Percentiles rank a stretch among this genome's conserved stretches.
These are phyloP conservation scores for Galagoides demidoff DNA, from an alignment of 2,797 vertebrate species.

Conservation along the genomic window DNA sequence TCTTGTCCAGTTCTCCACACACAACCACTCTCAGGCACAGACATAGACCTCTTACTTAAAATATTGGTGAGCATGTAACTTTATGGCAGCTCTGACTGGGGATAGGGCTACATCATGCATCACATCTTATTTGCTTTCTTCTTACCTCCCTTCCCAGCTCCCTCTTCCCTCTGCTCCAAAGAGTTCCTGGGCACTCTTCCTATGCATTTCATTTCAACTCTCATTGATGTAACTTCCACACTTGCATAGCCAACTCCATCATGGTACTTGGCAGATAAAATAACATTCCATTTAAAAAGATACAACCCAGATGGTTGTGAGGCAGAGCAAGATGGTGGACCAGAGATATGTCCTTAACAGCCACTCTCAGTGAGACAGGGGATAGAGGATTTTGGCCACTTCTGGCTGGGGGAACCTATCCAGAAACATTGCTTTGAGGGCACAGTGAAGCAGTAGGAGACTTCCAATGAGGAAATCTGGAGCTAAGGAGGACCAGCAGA, in stretches of 20 bases:
- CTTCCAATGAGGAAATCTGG: too few species aligned
- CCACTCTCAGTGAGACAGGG: too few species aligned
- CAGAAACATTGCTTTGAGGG: too few species aligned
- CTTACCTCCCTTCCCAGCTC: neutral
- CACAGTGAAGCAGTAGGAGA: too few species aligned
- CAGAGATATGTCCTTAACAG: too few species aligned
- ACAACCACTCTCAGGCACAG: neutral
- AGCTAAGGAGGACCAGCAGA: too few species aligned
- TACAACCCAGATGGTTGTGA: neutral
- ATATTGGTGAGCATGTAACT: neutral
- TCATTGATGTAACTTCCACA: neutral
- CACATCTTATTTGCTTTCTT: neutral
- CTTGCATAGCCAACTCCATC: neutral
- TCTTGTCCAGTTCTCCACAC: neutral
- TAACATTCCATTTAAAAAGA: conserved; percentile 26
- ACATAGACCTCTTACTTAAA: neutral
- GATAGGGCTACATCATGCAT: neutral
- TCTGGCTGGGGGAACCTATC: too few species aligned
- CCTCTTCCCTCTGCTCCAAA: neutral
- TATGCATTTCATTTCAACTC: neutral
- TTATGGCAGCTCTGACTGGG: neutral
- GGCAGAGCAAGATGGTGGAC: too few species aligned
- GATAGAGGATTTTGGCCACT: too few species aligned
- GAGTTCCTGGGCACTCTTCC: neutral
- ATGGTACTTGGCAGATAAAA: neutral